These are phyloP conservation scores for Polyommatus iphigenia DNA, from an alignment of 2,888 invertebrate genomes.

Conservation along the genomic window DNA sequence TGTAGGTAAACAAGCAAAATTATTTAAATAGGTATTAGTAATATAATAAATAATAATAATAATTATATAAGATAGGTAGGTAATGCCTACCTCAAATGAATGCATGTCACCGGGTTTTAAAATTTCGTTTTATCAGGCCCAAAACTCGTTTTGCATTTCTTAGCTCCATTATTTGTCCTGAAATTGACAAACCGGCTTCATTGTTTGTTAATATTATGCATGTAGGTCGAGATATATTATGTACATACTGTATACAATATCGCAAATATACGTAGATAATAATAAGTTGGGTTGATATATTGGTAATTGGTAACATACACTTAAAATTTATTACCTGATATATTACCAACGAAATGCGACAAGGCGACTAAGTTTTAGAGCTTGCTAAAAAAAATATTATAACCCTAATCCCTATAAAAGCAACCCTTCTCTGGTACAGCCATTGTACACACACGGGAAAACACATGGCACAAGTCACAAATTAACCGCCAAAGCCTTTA, in stretches of 20 bases:
- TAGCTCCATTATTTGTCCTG: neutral
- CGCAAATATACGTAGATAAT: neutral
- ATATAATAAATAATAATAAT: neutral
- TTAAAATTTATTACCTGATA: too few species aligned
- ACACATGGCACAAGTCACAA: neutral
- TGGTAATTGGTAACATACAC: neutral
- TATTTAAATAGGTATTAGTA: neutral
- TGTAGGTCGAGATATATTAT: neutral
- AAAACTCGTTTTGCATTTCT: neutral
- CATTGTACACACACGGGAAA: neutral
- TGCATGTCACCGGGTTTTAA: neutral
- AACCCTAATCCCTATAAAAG: too few species aligned
- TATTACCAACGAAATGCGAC: neutral
- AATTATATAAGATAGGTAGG: too few species aligned
- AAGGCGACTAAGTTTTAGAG: neutral
- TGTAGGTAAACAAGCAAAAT: too few species aligned
- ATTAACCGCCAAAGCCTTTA: neutral
- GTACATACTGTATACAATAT: neutral
- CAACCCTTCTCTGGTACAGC: neutral
- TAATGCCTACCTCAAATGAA: neutral
- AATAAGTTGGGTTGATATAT: neutral
- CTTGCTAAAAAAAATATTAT: neutral
- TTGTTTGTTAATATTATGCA: constrained; percentile 11
- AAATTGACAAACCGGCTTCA: constrained; percentile 13
- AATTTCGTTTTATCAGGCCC: neutral